Base-by-base conservation (phyloP, 2,888 invertebrate species). In the Acleris emargana region DNA sequence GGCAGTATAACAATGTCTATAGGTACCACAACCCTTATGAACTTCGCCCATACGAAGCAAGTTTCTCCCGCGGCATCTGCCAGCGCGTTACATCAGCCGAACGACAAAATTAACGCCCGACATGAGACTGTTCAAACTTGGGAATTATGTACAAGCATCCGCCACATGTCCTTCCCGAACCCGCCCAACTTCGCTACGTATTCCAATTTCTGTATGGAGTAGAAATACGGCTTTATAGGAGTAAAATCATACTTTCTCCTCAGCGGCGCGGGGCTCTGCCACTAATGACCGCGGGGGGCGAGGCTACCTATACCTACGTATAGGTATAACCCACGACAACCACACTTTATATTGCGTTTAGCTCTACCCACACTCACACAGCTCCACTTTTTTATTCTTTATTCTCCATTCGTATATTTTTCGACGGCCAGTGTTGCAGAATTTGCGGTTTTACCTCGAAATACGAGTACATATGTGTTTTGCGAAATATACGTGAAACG, bases 181-280 rank as follows among this genome's bases (percentile, higher is more conserved):
- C 85, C 85, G 86, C 83, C 18, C 85, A 89, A 88, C 87, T 90
- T 89, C 83, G 81, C 80, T 76, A 75, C 84, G 86, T 87, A 89
- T 88, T 91, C 88, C 89, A 90, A 92, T 92, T 91, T 90, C 91
- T 90, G 89, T 91, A 91, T 91, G 91, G 87, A 91, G 91, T 91
- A 91, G 92, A 91, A 92, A 91, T 92, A 91, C 91, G 89, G 91
- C 91, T 91, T 92, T 92, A 91, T 91, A 88, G 90, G 91, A 91
- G 91, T 89, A 91, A 91, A 92, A 91, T 92, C 92, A 91, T 91
- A 92, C 91, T 92, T 92, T 92, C 91, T 91, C 91, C 84, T 71
- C 86, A 82, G 78, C 85, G 83, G 84, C 85, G 86, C 82, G 86
- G 85, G 86, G 84, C 74, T 79, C 76, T 80, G 86, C 84, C 79